phyloP scores from a whole-genome alignment of 2,113 vertebrate genomes.

The Castor canadensis region DNA sequence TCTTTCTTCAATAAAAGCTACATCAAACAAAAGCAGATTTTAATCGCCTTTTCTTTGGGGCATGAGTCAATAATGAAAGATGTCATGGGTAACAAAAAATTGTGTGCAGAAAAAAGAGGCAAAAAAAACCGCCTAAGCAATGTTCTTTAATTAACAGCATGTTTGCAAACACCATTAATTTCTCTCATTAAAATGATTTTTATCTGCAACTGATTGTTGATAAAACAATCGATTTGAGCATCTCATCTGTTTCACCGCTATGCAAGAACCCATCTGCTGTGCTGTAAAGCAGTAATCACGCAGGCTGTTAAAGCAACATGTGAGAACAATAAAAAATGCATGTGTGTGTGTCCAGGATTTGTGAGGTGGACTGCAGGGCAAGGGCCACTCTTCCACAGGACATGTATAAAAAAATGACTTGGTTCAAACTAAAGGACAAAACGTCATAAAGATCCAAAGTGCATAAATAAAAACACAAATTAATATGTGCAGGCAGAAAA shows the following conservation, averaged over 20 bases:
- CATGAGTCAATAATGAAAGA: slow-evolving; percentile 97
- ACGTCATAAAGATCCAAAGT: slow-evolving; percentile 81
- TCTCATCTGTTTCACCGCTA: slow-evolving; percentile 84
- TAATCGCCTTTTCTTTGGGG: slow-evolving; percentile 94
- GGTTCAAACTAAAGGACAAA: slow-evolving; percentile 80
- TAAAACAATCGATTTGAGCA: slow-evolving; percentile 88
- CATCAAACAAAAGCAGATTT: slow-evolving; percentile 94
- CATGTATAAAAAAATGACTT: slow-evolving; percentile 84
- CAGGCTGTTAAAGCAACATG: slow-evolving; percentile 86
- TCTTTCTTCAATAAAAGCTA: slow-evolving; percentile 94
- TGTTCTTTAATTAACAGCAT: slow-evolving; percentile 90
- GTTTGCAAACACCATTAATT: slow-evolving; percentile 91
- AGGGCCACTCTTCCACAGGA: slow-evolving; percentile 82
- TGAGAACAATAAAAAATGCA: slow-evolving; percentile 87
- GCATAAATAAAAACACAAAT: slow-evolving; percentile 83
- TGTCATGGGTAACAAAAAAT: slow-evolving; percentile 90
- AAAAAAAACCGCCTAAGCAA: slow-evolving; percentile 76
- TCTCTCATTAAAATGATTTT: slow-evolving; percentile 89
- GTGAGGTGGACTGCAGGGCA: slow-evolving; percentile 80
- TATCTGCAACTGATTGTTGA: slow-evolving; percentile 89
- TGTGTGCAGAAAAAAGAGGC: slow-evolving; percentile 75
- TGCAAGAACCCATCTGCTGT: slow-evolving; percentile 84
- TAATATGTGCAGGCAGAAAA: slow-evolving; percentile 79
- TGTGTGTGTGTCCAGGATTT: slow-evolving; percentile 79
- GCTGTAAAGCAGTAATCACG: slow-evolving; percentile 79